Percentiles rank a stretch among this genome's conserved stretches.
phyloP scores from a whole-genome alignment of 92 coral and sea anemone species.

The Isaurus tuberculatus region DNA sequence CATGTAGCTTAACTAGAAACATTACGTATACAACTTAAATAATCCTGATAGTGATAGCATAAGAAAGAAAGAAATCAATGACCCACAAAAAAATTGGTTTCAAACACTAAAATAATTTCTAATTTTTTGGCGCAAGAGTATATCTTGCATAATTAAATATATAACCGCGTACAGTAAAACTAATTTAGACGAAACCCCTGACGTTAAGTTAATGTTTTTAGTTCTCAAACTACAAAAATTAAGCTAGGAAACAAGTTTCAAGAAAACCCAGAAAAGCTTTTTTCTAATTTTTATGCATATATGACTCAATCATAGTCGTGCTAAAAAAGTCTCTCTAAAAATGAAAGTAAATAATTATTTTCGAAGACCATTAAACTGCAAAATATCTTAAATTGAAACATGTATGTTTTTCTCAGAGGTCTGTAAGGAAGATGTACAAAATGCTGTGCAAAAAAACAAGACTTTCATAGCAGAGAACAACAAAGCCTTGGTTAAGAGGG shows the following conservation, averaged over 20 bases:
- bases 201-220: slow-evolving; percentile 3
- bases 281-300: background rate
- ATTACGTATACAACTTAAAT: background rate
- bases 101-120: slow-evolving; percentile 12
- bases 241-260: background rate
- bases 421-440: slow-evolving; percentile 49
- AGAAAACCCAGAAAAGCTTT: too few species aligned
- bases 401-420: slow-evolving; percentile 44
- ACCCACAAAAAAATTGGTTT: background rate
- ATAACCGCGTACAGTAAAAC: background rate
- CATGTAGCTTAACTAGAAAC: slow-evolving; percentile 50
- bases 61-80: slow-evolving; percentile 5
- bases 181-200: background rate
- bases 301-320: slow-evolving; percentile 14
- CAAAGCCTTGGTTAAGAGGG: slow-evolving; percentile 34
- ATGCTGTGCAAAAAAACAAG: slow-evolving; percentile 46
- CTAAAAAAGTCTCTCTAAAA: too few species aligned
- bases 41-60: slow-evolving; percentile 4
- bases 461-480: slow-evolving; percentile 61
- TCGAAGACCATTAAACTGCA: too few species aligned
- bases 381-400: background rate
- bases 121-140: slow-evolving; percentile 1
- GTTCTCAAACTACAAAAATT: background rate
- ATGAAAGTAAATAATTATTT: too few species aligned
- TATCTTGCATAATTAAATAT: slow-evolving; percentile 13